These are phyloP conservation scores for Meteorus colon DNA, from an alignment of 2,888 invertebrate species.

Conservation along the genomic window DNA sequence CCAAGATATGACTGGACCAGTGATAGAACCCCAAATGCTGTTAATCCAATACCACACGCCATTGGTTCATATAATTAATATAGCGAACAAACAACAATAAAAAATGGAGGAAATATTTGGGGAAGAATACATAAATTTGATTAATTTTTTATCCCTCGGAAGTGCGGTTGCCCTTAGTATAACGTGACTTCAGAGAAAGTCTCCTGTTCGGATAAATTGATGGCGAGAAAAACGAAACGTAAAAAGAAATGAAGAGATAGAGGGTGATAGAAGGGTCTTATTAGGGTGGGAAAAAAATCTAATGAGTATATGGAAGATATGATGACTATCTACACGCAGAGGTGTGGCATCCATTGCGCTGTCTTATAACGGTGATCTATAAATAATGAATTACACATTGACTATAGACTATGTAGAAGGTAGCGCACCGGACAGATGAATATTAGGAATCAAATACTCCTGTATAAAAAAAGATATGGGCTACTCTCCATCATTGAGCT, in stretches of 20 bases:
- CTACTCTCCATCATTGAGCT: background rate
- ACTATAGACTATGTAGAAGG: slow-evolving; percentile 57
- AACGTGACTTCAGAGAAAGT: slow-evolving; percentile 31
- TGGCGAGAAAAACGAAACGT: slow-evolving; percentile 1
- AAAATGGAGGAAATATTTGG: slow-evolving; percentile 10
- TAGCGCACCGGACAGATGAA: no score
- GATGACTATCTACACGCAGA: slow-evolving; percentile 33
- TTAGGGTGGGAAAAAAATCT: background rate
- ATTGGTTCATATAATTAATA: slow-evolving; percentile 39
- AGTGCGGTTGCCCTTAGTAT: background rate
- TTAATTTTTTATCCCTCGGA: slow-evolving; percentile 18
- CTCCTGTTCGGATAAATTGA: slow-evolving; percentile 19
- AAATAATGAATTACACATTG: slow-evolving; percentile 68
- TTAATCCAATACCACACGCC: slow-evolving; percentile 26
- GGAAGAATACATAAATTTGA: slow-evolving; percentile 13
- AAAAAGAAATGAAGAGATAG: slow-evolving; percentile 1
- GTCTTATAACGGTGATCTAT: slow-evolving; percentile 54
- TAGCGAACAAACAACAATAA: slow-evolving; percentile 23
- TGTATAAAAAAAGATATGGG: background rate
- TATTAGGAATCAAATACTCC: background rate
- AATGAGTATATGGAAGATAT: slow-evolving; percentile 10
- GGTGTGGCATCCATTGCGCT: slow-evolving; percentile 49
- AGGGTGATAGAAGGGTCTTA: slow-evolving; percentile 14
- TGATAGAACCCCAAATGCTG: slow-evolving; percentile 20
- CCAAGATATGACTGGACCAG: slow-evolving; percentile 19